phyloP scores from a whole-genome alignment of 2,797 vertebrate species.

The Tachyglossus aculeatus region DNA sequence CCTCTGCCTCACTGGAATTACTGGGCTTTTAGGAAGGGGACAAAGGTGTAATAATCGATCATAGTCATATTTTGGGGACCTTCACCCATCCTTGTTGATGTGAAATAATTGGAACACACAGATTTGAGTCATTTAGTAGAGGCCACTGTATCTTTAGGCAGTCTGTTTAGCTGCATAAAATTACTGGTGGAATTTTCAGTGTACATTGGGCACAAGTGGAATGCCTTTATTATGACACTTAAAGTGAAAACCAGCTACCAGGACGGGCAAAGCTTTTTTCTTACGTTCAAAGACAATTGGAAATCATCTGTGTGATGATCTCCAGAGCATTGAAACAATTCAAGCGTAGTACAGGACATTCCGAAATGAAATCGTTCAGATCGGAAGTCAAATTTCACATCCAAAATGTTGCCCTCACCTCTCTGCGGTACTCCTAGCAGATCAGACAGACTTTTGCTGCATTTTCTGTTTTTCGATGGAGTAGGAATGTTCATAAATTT shows the following conservation, averaged over 20 bases:
- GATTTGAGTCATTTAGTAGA: background rate
- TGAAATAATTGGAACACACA: background rate
- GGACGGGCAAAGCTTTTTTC: too few species aligned
- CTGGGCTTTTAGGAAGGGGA: too few species aligned
- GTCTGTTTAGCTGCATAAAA: conserved; percentile 23
- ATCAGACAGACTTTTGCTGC: conserved; percentile 2
- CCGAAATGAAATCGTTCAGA: conserved; percentile 1
- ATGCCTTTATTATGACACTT: conserved; percentile 29
- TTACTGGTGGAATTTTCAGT: conserved; percentile 21
- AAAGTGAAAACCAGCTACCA: background rate
- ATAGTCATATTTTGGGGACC: background rate
- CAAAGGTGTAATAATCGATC: too few species aligned
- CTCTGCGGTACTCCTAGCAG: conserved; percentile 15
- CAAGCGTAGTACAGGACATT: too few species aligned
- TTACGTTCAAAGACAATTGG: conserved; percentile 32
- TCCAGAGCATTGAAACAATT: too few species aligned
- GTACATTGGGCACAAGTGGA: background rate
- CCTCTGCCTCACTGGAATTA: too few species aligned
- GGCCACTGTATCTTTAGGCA: conserved; percentile 7
- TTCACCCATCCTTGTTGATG: background rate
- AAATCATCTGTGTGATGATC: conserved; percentile 15
- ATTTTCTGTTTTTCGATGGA: conserved; percentile 26
- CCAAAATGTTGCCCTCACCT: conserved; percentile 8
- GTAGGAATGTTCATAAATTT: conserved; percentile 5
- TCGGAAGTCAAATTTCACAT: conserved; percentile 15